Percentiles rank a stretch among this genome's conserved stretches.
Evolutionary conservation across 2,797 vertebrate genomes (phyloP).

Genomic region (Myripristis murdjan): DNA sequence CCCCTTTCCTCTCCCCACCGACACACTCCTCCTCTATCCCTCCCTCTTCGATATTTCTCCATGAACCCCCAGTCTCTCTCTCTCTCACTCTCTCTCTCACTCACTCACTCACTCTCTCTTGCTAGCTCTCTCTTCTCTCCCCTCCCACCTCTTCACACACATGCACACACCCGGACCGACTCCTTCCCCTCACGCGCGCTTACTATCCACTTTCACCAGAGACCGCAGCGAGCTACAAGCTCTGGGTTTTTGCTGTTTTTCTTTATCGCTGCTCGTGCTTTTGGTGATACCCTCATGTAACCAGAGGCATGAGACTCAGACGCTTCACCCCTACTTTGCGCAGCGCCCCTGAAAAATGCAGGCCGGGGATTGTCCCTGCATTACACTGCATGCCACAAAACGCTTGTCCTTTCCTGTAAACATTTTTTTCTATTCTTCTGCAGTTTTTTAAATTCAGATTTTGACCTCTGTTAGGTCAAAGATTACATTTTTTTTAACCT

Average conservation of each 20-base stretch:
- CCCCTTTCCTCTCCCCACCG: slow-evolving; percentile 73
- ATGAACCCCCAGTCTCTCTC: slow-evolving; percentile 51
- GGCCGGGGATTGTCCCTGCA: slow-evolving; percentile 74
- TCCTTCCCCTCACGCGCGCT: slow-evolving; percentile 77
- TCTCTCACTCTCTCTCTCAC: slow-evolving; percentile 54
- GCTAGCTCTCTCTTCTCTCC: slow-evolving; percentile 74
- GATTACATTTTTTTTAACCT: slow-evolving; percentile 26
- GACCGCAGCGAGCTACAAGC: slow-evolving; percentile 64
- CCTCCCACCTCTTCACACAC: slow-evolving; percentile 83
- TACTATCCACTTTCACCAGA: slow-evolving; percentile 79
- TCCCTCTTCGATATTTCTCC: slow-evolving; percentile 75
- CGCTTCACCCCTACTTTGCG: slow-evolving; percentile 52
- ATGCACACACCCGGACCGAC: slow-evolving; percentile 77
- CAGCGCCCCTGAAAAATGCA: slow-evolving; percentile 67
- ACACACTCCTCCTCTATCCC: slow-evolving; percentile 84
- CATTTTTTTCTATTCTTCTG: slow-evolving; percentile 49
- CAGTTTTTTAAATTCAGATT: slow-evolving; percentile 46
- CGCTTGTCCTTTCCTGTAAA: slow-evolving; percentile 66
- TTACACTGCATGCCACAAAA: slow-evolving; percentile 71
- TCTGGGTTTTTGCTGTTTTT: slow-evolving; percentile 53
- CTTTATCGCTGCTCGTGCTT: slow-evolving; percentile 56
- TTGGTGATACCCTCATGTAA: slow-evolving; percentile 53
- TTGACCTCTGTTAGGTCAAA: slow-evolving; percentile 28
- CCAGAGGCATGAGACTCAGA: slow-evolving; percentile 52
- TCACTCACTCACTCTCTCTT: slow-evolving; percentile 47